phyloP scores from a whole-genome alignment of 2,797 vertebrate species.

The Merluccius polli region DNA sequence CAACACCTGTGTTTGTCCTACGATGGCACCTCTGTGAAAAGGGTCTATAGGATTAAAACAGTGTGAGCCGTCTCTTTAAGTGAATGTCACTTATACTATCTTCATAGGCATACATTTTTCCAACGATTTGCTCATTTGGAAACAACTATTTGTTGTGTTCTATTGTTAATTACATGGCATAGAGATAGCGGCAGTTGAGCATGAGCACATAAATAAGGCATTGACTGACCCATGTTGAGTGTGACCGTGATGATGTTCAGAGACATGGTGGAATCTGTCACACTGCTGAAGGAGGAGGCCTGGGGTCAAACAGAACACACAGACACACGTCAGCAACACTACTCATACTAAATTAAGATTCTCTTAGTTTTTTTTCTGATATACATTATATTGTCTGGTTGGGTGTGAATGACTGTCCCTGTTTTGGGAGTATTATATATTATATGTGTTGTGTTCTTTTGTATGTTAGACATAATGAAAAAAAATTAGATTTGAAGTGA shows the following conservation, averaged over 20 bases:
- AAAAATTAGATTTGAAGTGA: too few species aligned
- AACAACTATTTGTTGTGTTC: background rate
- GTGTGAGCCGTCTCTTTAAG: too few species aligned
- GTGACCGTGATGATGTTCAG: constrained; percentile 93
- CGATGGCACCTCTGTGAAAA: background rate
- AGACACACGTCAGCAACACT: background rate
- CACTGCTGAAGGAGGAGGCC: constrained; percentile 91
- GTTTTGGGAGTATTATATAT: too few species aligned
- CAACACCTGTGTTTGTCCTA: too few species aligned
- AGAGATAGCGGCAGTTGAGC: background rate
- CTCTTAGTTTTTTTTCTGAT: too few species aligned
- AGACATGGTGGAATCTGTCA: constrained; percentile 93
- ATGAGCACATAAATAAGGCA: background rate
- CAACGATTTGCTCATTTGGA: background rate
- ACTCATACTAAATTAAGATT: too few species aligned
- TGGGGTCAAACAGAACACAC: constrained; percentile 40
- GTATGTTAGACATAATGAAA: too few species aligned
- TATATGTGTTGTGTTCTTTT: too few species aligned
- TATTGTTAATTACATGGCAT: background rate
- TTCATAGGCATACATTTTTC: background rate
- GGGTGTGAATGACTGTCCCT: background rate
- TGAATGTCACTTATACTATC: background rate
- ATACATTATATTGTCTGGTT: too few species aligned
- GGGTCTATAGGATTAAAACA: background rate
- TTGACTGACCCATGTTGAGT: constrained; percentile 87